Conservation (phyloP, 1,140 invertebrate genomes). For the Stenopsyche tienmushanensis region DNA sequence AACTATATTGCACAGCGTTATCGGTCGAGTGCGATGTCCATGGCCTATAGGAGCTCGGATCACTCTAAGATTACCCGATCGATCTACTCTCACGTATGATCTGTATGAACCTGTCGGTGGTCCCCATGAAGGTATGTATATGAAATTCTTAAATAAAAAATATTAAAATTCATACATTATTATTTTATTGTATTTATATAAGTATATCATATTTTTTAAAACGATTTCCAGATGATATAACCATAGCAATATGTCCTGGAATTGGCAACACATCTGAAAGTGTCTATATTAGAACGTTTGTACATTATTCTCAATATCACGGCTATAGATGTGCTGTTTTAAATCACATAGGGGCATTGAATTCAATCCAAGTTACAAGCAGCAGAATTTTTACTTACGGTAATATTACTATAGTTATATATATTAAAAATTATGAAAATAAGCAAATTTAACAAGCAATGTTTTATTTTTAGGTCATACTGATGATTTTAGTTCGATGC, state of each 20-base stretch:
- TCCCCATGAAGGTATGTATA: conserved; percentile 62
- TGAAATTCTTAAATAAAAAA: background rate
- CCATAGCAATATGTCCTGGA: conserved; percentile 86
- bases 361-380: conserved; percentile 81
- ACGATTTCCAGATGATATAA: conserved; percentile 73
- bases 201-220: background rate
- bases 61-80: conserved; percentile 72
- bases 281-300: conserved; percentile 89
- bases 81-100: conserved; percentile 89
- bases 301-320: conserved; percentile 83
- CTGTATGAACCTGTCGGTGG: conserved; percentile 78
- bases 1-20: conserved; percentile 86
- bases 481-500: conserved; percentile 80
- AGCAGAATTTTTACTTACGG: conserved; percentile 89
- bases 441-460: background rate
- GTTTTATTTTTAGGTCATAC: conserved; percentile 67
- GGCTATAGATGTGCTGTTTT: conserved; percentile 91
- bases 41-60: conserved; percentile 82
- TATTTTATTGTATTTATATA: conserved; percentile 1
- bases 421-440: background rate
- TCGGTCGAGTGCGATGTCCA: conserved; percentile 81
- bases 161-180: conserved; percentile 2
- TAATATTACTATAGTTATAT: conserved; percentile 47
- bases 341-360: conserved; percentile 89
- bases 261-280: conserved; percentile 92